Evolutionary conservation across 2,888 invertebrate genomes (phyloP).

Genomic region (Teleogryllus oceanicus): DNA sequence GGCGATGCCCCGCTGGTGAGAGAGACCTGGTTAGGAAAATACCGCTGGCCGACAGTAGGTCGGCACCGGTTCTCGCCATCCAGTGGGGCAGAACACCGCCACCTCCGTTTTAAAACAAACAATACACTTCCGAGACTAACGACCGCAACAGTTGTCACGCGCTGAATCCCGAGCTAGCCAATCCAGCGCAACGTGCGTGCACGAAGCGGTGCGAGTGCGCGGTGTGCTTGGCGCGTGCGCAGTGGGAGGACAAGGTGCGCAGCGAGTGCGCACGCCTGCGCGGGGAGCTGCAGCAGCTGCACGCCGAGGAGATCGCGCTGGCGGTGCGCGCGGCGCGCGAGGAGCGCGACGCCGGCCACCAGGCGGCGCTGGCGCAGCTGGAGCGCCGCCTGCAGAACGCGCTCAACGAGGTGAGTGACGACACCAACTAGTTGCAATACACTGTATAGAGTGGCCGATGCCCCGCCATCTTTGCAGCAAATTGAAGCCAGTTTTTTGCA

Average conservation of each 20-base stretch:
- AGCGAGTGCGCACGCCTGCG: slow-evolving; percentile 61
- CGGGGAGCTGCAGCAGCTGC: slow-evolving; percentile 58
- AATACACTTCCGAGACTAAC: too few species aligned
- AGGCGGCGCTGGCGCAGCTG: slow-evolving; percentile 51
- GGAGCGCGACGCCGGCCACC: slow-evolving; percentile 50
- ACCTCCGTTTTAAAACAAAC: too few species aligned
- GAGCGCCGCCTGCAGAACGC: slow-evolving; percentile 52
- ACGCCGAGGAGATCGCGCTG: slow-evolving; percentile 57
- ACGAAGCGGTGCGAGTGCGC: neutral
- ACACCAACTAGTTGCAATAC: neutral
- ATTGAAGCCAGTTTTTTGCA: too few species aligned
- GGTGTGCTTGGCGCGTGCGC: slow-evolving; percentile 45
- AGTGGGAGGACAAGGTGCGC: slow-evolving; percentile 63
- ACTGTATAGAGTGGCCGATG: neutral
- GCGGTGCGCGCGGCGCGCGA: slow-evolving; percentile 56
- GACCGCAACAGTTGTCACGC: too few species aligned
- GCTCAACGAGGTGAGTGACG: slow-evolving; percentile 51
- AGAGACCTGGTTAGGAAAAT: too few species aligned
- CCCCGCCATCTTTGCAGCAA: too few species aligned
- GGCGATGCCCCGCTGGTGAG: too few species aligned
- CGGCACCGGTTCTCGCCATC: too few species aligned
- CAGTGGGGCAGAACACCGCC: too few species aligned
- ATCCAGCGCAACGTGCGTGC: too few species aligned
- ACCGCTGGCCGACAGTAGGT: too few species aligned
- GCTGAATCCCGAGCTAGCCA: too few species aligned